A percentile compares a stretch with the other conserved stretches of the same genome.
Evolutionary conservation across 92 coral and sea anemone species (phyloP).

Genomic region (Epizoanthus scotinus): DNA sequence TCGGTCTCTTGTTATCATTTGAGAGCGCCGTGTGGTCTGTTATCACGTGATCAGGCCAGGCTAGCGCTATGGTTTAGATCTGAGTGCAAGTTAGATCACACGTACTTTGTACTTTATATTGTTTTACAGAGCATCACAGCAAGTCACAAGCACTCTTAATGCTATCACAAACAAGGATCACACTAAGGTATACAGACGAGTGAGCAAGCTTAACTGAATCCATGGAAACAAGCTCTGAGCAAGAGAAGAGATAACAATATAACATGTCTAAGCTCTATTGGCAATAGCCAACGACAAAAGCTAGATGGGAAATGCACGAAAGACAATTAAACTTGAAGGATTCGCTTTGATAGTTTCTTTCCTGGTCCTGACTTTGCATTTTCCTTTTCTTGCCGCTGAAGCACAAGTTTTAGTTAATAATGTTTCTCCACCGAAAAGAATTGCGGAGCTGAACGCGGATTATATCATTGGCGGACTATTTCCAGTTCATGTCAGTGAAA

Average conservation of each 20-base stretch:
- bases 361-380: not conserved
- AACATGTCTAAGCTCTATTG: not conserved
- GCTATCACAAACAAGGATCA: not conserved
- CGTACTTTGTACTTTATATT: not conserved
- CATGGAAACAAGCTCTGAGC: not conserved
- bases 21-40: too few relatives aligned
- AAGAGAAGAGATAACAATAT: not conserved
- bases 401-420: not conserved
- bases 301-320: slow-evolving; percentile 13
- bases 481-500: slow-evolving; percentile 74
- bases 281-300: not conserved
- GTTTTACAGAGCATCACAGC: not conserved
- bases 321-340: not conserved
- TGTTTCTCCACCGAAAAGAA: slow-evolving; percentile 53
- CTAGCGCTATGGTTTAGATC: too few relatives aligned
- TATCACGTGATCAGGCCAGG: too few relatives aligned
- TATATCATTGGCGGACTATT: slow-evolving; percentile 82
- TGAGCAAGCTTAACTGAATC: too few relatives aligned
- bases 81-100: not conserved
- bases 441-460: slow-evolving; percentile 63
- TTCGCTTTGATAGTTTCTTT: not conserved
- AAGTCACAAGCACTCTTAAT: not conserved
- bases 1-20: too few relatives aligned
- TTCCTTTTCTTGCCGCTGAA: not conserved
- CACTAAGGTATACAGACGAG: too few relatives aligned